Evolutionary conservation across 1,140 invertebrate species (phyloP).

Genomic region (Grapholita molesta): DNA sequence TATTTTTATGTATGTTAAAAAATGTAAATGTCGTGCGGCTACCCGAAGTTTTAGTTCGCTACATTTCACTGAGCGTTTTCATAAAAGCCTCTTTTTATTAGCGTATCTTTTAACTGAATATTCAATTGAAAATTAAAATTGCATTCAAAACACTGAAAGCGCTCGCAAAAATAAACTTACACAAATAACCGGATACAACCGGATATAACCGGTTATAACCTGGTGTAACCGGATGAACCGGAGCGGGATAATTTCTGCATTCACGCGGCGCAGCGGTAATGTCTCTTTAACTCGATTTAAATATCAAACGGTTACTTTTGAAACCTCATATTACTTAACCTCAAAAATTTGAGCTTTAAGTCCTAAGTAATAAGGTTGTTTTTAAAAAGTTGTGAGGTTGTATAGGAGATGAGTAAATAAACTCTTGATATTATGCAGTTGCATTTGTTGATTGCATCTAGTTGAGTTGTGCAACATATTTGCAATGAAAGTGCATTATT

Average conservation of each 20-base stretch:
- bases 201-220: background rate
- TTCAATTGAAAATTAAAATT: background rate
- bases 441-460: background rate
- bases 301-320: background rate
- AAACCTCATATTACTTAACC: background rate
- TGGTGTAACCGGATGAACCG: background rate
- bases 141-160: background rate
- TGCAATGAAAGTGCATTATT: background rate
- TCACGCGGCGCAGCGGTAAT: background rate
- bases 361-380: background rate
- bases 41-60: no score
- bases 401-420: background rate
- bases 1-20: no score
- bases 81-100: background rate
- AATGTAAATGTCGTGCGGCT: no score
- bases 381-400: background rate
- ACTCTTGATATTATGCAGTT: background rate
- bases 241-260: background rate
- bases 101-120: background rate
- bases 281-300: background rate
- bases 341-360: background rate
- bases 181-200: background rate
- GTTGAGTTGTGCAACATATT: background rate
- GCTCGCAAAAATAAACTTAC: background rate
- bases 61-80: no score